phyloP scores from a whole-genome alignment of 2,113 vertebrate species.

The Tyto alba region DNA sequence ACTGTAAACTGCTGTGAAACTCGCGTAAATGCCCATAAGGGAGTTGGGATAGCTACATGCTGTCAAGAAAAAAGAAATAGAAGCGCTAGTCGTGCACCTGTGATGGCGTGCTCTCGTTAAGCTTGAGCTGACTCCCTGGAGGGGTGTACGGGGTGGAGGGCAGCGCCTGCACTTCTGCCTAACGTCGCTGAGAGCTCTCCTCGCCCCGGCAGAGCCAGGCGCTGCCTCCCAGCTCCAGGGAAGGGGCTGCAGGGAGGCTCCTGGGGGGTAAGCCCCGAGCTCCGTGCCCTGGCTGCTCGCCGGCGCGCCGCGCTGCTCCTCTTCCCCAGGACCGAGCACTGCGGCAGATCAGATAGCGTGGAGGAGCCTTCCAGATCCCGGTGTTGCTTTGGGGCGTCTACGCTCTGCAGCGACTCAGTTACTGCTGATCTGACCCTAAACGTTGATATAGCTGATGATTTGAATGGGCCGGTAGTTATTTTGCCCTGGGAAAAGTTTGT shows the following conservation, averaged over 20 bases:
- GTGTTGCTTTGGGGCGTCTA: neutral
- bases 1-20: neutral
- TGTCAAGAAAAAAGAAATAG: neutral
- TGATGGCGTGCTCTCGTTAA: neutral
- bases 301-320: neutral
- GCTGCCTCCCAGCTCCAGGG: neutral
- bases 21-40: neutral
- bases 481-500: neutral
- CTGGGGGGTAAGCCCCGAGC: neutral
- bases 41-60: neutral
- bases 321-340: neutral
- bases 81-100: neutral
- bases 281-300: accelerated
- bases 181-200: neutral
- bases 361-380: neutral
- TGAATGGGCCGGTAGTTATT: neutral
- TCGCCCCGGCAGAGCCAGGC: neutral
- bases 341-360: neutral
- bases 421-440: neutral
- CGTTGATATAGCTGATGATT: neutral
- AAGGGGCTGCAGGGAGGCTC: neutral
- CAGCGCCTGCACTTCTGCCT: neutral
- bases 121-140: neutral
- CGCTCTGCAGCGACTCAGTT: neutral
- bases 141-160: neutral